phyloP scores from a whole-genome alignment of 1,140 invertebrate species.

The Philotrypesis tridentata region DNA sequence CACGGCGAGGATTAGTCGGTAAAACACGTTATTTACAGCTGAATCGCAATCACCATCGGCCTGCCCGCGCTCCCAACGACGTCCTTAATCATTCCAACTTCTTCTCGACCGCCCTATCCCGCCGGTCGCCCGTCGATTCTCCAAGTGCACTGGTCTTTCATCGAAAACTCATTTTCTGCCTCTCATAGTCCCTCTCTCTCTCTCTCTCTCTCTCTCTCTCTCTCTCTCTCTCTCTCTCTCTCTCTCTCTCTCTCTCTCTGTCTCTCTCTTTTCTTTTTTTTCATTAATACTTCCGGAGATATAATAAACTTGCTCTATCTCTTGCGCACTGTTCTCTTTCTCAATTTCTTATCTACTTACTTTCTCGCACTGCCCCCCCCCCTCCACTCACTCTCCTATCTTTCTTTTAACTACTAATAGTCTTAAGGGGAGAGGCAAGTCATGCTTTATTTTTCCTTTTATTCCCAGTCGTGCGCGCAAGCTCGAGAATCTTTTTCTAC shows the following conservation, averaged over 20 bases:
- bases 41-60: not conserved
- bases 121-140: not conserved
- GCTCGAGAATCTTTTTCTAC: not conserved
- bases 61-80: too few species aligned
- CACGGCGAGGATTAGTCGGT: not conserved
- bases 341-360: constrained; percentile 33
- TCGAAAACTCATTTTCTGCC: constrained; percentile 16
- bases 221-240: not conserved
- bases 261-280: not conserved
- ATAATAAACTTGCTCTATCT: constrained; percentile 12
- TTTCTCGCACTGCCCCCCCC: not conserved
- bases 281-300: constrained; percentile 24
- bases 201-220: too few species aligned
- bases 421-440: not conserved
- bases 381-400: not conserved
- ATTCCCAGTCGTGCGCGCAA: not conserved
- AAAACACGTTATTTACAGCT: not conserved
- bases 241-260: too few species aligned
- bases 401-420: constrained; percentile 43
- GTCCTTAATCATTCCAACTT: not conserved
- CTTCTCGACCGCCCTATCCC: too few species aligned
- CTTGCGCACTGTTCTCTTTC: not conserved
- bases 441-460: constrained; percentile 30
- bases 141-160: not conserved
- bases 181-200: not conserved